Conservation (phyloP, 2,113 vertebrate genomes). For the Caranx ignobilis region DNA sequence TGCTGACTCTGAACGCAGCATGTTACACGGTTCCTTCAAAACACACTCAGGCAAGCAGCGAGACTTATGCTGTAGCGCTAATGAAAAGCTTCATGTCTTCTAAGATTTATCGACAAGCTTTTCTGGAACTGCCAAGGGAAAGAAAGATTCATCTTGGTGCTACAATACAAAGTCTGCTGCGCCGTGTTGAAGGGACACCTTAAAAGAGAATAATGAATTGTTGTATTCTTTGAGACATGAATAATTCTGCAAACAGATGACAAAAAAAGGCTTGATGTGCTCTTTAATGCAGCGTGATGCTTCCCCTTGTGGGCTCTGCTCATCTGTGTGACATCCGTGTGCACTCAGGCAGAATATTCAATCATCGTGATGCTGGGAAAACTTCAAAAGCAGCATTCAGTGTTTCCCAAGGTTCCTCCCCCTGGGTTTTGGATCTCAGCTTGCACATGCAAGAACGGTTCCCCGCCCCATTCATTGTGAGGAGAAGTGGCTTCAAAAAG, state of each 20-base stretch:
- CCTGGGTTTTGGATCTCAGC: conserved; percentile 46
- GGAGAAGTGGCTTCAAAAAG: conserved; percentile 63
- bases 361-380: conserved; percentile 48
- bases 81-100: neutral
- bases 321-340: conserved; percentile 37
- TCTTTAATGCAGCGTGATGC: conserved; percentile 21
- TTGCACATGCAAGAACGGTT: neutral
- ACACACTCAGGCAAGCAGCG: neutral
- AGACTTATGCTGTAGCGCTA: neutral
- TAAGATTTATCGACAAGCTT: neutral
- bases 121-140: conserved; percentile 2
- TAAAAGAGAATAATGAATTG: conserved; percentile 48
- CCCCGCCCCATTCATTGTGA: conserved; percentile 34
- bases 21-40: conserved; percentile 27
- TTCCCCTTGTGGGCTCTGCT: conserved; percentile 29
- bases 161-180: neutral
- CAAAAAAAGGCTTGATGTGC: neutral
- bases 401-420: conserved; percentile 41
- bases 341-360: conserved; percentile 62
- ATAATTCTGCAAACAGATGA: conserved; percentile 63
- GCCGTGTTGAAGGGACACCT: neutral
- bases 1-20: conserved; percentile 3
- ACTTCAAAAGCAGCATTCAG: conserved; percentile 54
- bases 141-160: neutral
- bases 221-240: conserved; percentile 48